Base-by-base conservation (phyloP, 2,113 vertebrate species). In the Rhizomys pruinosus region DNA sequence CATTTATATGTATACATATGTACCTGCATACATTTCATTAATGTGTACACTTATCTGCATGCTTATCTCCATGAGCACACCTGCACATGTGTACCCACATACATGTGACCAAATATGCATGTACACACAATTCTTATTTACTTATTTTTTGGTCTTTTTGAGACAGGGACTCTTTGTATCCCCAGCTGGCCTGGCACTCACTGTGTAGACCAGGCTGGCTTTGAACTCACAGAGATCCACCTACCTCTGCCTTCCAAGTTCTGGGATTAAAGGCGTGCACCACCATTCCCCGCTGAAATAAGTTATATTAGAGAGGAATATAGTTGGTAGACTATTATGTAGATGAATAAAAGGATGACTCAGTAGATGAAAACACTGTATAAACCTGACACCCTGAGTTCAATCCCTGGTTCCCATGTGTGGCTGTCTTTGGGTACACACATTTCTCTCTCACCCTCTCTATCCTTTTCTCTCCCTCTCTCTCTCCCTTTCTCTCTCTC, bases 301-400 rank as follows among this genome's bases (percentile, higher is more conserved):
- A 66, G 34, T 92, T 22, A 63, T 57, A 72, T 84, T 87, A 66
- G 1, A 91, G 68, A 87, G 61, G 8, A 93, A 81, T 55, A 81
- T 52, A 57, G n/a, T 71, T 95, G 77, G 27, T 90, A 73, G 63
- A 82, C 20, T 23, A 69, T 17, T 63, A 42, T 69, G 79, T 69
- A 27, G n/a, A 89, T 78, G 13, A 74, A 37, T 25, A 74, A 29
- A 74, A 17, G 19, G 29, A 44, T 74, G 72, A 27, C 42, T 44
- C 25, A 13, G 72, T 25, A 23, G 44, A 23, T 47, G 3, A 44
- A 29, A 74, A 5, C 72, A 74, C 42, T 11, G 13, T 47, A 25
- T 13, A 44, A 47, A 25, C 72, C 72, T 74, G 72, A 44, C 25
- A 74, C 23, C 42, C 42, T 74, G 39, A 29, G 72, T 44, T 44